Evolutionary conservation across 92 coral and sea anemone genomes (phyloP).

Genomic region (Hydrozoanthus gracilis): DNA sequence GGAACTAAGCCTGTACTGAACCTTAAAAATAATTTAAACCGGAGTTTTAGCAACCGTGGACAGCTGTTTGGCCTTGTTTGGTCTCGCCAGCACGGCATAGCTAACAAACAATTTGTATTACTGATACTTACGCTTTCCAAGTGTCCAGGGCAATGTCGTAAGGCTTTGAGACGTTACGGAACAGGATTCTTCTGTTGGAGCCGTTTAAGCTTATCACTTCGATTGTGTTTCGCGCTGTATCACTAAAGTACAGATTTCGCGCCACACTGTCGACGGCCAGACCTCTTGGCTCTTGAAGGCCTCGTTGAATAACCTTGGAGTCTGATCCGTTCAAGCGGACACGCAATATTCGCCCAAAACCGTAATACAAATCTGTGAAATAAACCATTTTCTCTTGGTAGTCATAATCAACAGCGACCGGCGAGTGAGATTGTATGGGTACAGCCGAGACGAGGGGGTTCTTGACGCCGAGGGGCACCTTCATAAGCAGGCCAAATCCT

Average conservation of each 20-base stretch:
- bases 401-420: conserved; percentile 32
- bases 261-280: conserved; percentile 22
- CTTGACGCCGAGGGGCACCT: conserved; percentile 2
- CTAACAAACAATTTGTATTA: neutral
- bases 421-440: neutral
- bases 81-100: neutral
- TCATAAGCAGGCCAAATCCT: neutral
- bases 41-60: too few relatives aligned
- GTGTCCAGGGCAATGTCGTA: conserved; percentile 17
- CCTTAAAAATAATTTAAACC: too few relatives aligned
- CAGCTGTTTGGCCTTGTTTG: too few relatives aligned
- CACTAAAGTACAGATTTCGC: conserved; percentile 25
- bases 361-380: neutral
- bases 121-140: conserved; percentile 26
- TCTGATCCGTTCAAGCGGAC: conserved; percentile 9
- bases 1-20: too few relatives aligned
- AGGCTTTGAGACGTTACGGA: neutral
- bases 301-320: neutral
- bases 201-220: conserved; percentile 18
- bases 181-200: neutral
- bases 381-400: conserved; percentile 24
- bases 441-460: conserved; percentile 19
- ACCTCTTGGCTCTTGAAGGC: conserved; percentile 2
- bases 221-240: neutral
- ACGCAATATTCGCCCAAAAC: neutral